A percentile compares a stretch with the other conserved stretches of the same genome.
phyloP scores from a whole-genome alignment of 1,140 invertebrate genomes.

The Penaeus chinensis region DNA sequence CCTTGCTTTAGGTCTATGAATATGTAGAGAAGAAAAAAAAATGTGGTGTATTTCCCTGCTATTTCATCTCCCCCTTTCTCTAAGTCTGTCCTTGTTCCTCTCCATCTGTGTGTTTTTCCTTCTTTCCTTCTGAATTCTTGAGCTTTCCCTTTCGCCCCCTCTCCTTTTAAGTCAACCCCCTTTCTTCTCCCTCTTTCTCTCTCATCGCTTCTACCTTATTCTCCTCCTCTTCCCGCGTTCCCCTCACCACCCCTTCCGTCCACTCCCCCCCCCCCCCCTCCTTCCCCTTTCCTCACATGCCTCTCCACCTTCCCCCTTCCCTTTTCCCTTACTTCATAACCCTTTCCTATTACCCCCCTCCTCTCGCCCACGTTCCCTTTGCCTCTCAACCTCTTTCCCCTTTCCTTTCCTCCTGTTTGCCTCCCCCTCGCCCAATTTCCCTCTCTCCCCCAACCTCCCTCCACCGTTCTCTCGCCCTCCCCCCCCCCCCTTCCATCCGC shows the following conservation, averaged over 20 bases:
- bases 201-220: not conserved
- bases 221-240: not conserved
- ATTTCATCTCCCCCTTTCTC: too few species aligned
- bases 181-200: not conserved
- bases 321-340: not conserved
- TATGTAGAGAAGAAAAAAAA: too few species aligned
- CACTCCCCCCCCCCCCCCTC: not conserved
- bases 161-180: not conserved
- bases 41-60: too few species aligned
- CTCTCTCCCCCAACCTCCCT: not conserved
- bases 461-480: not conserved
- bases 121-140: not conserved
- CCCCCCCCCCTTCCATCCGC: not conserved
- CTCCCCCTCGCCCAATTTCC: conserved; percentile 17
- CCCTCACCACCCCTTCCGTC: conserved; percentile 12
- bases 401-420: not conserved
- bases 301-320: not conserved
- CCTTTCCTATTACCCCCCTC: too few species aligned
- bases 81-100: too few species aligned
- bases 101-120: not conserved
- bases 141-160: not conserved
- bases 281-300: not conserved
- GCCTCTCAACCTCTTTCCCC: not conserved
- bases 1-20: too few species aligned
- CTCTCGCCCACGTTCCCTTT: not conserved